Percentiles rank a stretch among this genome's conserved stretches.
Conservation (phyloP, 2,888 invertebrate species). For the Nomada ruficornis region DNA sequence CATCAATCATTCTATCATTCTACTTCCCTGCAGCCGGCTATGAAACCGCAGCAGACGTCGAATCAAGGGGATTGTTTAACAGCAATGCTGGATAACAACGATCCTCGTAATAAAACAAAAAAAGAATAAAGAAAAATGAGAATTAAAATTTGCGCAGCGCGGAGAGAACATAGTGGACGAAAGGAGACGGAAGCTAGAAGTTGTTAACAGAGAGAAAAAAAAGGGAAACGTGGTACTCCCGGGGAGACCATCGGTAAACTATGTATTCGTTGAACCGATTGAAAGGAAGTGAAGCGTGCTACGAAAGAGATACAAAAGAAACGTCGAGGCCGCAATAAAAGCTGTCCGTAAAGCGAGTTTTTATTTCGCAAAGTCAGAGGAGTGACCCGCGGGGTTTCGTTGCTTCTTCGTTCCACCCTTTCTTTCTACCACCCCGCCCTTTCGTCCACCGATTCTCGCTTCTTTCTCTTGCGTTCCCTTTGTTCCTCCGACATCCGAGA, state of each 20-base stretch:
- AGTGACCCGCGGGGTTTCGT: constrained; percentile 78
- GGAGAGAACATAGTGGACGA: constrained; percentile 19
- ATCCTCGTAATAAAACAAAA: not conserved
- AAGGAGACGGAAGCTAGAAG: constrained; percentile 52
- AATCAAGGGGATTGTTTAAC: constrained; percentile 45
- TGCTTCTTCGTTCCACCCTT: constrained; percentile 52
- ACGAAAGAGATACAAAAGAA: constrained; percentile 78
- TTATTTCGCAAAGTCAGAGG: constrained; percentile 81
- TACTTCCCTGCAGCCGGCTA: constrained; percentile 24
- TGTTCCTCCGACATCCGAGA: constrained; percentile 37
- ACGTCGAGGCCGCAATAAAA: constrained; percentile 81
- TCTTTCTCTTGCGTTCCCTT: constrained; percentile 7
- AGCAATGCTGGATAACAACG: constrained; percentile 32
- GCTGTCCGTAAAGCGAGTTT: constrained; percentile 81
- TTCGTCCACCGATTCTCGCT: constrained; percentile 23
- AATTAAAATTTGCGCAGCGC: constrained; percentile 45
- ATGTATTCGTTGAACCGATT: constrained; percentile 77
- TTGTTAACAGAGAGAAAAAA: constrained; percentile 37
- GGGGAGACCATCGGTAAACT: constrained; percentile 73
- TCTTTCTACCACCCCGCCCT: constrained; percentile 36
- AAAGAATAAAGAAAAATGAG: constrained; percentile 16
- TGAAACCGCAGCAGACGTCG: constrained; percentile 11
- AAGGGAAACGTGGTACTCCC: constrained; percentile 67
- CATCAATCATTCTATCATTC: constrained; percentile 28
- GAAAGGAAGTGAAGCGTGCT: constrained; percentile 74